phyloP scores from a whole-genome alignment of 2,888 invertebrate species.

The Trisateles emortualis region DNA sequence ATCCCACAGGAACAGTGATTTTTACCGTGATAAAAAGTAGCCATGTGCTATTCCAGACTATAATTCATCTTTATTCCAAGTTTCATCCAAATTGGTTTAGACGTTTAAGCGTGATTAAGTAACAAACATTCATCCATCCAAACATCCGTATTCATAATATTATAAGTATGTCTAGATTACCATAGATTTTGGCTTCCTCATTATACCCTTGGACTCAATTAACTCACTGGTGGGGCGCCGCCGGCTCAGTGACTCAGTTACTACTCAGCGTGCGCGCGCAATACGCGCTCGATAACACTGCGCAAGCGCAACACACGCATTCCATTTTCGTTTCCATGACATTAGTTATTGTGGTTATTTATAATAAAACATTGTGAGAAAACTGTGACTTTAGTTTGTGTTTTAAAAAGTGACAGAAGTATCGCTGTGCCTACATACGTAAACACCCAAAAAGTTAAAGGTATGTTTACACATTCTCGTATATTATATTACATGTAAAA shows the following conservation, averaged over 20 bases:
- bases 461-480: too few species aligned
- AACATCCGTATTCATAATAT: constrained; percentile 19
- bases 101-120: too few species aligned
- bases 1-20: too few species aligned
- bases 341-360: constrained; percentile 4
- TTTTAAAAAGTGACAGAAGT: background rate
- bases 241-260: constrained; percentile 16
- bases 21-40: too few species aligned
- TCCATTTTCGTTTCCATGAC: constrained; percentile 1
- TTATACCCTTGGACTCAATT: constrained; percentile 38
- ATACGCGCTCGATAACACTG: constrained; percentile 2
- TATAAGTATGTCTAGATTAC: constrained; percentile 22
- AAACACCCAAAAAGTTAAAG: too few species aligned
- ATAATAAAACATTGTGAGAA: background rate
- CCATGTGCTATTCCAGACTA: too few species aligned
- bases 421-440: too few species aligned
- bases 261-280: constrained; percentile 2
- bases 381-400: background rate
- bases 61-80: too few species aligned
- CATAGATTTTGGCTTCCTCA: constrained; percentile 32
- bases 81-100: too few species aligned
- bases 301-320: constrained; percentile 5
- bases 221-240: background rate
- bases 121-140: too few species aligned
- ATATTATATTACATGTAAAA: too few species aligned